These are phyloP conservation scores for Drosophila buzzatii DNA, from an alignment of 2,888 invertebrate species.

Conservation along the genomic window DNA sequence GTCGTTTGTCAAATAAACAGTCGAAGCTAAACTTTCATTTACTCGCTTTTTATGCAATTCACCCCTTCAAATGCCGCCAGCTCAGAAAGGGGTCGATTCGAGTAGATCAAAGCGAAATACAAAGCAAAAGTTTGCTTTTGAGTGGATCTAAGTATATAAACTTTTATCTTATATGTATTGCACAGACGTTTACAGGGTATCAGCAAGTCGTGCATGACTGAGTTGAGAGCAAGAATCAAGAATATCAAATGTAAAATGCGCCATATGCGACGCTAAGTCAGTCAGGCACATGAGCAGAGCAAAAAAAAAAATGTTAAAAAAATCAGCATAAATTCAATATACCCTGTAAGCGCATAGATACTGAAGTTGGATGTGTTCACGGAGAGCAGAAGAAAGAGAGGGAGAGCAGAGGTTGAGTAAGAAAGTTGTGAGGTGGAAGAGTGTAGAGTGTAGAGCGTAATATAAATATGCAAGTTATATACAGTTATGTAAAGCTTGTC, in stretches of 20 bases:
- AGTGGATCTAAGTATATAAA: not conserved
- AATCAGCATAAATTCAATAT: not conserved
- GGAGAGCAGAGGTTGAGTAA: not conserved
- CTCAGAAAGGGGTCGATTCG: not conserved
- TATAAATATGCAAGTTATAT: not conserved
- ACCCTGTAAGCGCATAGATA: not conserved
- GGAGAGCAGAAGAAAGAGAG: not conserved
- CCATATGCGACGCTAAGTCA: constrained; percentile 37
- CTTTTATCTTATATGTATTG: not conserved
- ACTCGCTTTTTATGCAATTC: not conserved
- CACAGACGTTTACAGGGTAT: constrained; percentile 1
- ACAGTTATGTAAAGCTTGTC: too few species aligned
- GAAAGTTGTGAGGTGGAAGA: not conserved
- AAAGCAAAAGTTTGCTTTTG: not conserved
- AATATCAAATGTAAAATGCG: constrained; percentile 23
- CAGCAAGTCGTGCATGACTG: not conserved
- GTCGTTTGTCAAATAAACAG: constrained; percentile 17
- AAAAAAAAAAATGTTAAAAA: not conserved
- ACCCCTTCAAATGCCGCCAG: not conserved
- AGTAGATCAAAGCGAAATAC: not conserved
- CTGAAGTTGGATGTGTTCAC: not conserved
- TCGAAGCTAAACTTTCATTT: constrained; percentile 21
- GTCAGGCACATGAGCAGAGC: constrained; percentile 33
- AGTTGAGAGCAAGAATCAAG: not conserved
- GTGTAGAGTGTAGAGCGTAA: too few species aligned